Evolutionary conservation across 2,113 vertebrate species (phyloP).

Genomic region (Pedetes capensis): DNA sequence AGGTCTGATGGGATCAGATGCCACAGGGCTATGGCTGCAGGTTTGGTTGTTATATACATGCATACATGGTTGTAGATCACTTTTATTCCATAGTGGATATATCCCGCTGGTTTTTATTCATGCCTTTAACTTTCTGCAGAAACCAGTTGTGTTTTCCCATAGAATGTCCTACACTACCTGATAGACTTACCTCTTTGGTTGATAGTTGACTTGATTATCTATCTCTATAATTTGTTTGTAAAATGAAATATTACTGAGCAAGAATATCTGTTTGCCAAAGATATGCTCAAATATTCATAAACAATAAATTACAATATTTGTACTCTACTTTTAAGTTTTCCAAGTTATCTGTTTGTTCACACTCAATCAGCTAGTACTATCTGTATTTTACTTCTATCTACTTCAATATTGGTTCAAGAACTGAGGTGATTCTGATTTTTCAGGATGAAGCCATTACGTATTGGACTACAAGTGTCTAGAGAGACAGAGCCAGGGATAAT

Average conservation of each 20-base stretch:
- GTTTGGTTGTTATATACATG: background rate
- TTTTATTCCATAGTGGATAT: background rate
- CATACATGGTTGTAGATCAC: too few species aligned
- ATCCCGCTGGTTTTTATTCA: background rate
- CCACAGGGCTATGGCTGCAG: too few species aligned
- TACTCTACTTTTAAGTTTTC: background rate
- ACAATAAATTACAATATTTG: background rate
- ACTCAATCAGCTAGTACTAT: background rate
- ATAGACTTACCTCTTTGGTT: background rate
- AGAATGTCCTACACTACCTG: background rate
- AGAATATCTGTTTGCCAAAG: background rate
- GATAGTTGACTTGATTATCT: background rate
- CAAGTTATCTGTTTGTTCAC: background rate
- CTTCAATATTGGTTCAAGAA: background rate
- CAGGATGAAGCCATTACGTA: background rate
- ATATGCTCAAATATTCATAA: background rate
- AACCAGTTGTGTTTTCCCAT: background rate
- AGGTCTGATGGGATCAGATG: too few species aligned
- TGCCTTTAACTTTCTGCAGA: background rate
- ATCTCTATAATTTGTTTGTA: background rate
- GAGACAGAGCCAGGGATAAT: background rate
- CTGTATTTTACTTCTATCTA: background rate
- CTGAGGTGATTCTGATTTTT: background rate
- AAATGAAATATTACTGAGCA: background rate
- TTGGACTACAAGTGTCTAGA: background rate